These are phyloP conservation scores for Ophonus ardosiacus DNA, from an alignment of 2,888 invertebrate genomes.

Conservation along the genomic window DNA sequence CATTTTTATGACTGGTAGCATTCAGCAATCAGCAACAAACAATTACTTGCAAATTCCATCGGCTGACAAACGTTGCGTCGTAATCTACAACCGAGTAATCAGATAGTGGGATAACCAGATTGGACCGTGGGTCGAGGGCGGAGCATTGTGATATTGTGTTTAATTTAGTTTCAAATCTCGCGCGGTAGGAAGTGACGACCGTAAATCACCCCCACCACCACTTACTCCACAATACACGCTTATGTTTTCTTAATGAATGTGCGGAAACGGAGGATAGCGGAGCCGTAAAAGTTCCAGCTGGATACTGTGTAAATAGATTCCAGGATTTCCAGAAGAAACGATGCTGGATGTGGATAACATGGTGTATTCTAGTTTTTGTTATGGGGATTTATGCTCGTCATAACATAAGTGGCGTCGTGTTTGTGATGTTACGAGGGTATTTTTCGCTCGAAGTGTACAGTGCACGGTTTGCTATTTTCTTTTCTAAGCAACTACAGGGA, in stretches of 20 bases:
- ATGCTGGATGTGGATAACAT: neutral
- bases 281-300: conserved; percentile 11
- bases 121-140: conserved; percentile 43
- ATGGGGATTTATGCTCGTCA: conserved; percentile 45
- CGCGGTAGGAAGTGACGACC: conserved; percentile 50
- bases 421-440: neutral
- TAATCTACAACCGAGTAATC: conserved; percentile 65
- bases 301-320: conserved; percentile 20
- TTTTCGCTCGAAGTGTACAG: neutral
- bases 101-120: conserved; percentile 66
- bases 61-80: conserved; percentile 38
- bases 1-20: conserved; percentile 8
- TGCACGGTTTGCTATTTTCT: neutral
- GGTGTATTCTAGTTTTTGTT: conserved; percentile 3
- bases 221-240: conserved; percentile 55
- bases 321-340: too few species aligned
- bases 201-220: conserved; percentile 45
- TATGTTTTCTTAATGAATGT: conserved; percentile 64
- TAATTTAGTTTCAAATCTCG: conserved; percentile 65
- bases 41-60: conserved; percentile 58
- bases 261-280: conserved; percentile 50
- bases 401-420: conserved; percentile 23
- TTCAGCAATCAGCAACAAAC: conserved; percentile 24
- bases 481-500: neutral
- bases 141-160: conserved; percentile 65